phyloP scores from a whole-genome alignment of 2,888 invertebrate species.

The Adelphocoris suturalis region DNA sequence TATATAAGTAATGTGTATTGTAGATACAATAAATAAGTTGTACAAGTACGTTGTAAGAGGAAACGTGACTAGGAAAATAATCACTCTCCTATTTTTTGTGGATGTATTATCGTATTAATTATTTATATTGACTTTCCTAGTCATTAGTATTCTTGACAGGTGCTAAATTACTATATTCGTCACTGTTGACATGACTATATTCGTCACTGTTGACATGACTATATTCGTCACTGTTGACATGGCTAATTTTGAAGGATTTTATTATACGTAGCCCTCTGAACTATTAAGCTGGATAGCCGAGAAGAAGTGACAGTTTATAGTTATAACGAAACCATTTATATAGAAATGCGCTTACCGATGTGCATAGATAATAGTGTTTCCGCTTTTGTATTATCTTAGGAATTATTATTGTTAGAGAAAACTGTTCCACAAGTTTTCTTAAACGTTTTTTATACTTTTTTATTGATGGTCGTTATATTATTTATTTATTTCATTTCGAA shows the following conservation, averaged over 20 bases:
- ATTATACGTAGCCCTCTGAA: neutral
- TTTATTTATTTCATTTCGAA: neutral
- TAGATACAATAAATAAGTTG: too few relatives aligned
- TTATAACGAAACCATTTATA: neutral
- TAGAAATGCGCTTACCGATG: neutral
- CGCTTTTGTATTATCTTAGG: conserved; percentile 12
- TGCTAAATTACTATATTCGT: too few relatives aligned
- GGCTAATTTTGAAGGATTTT: neutral
- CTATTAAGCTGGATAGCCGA: neutral
- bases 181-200: too few relatives aligned
- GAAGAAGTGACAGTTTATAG: neutral
- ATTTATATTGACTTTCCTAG: too few relatives aligned
- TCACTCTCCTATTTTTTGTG: too few relatives aligned
- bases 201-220: too few relatives aligned
- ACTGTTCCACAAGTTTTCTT: neutral
- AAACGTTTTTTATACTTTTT: conserved; percentile 24
- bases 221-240: too few relatives aligned
- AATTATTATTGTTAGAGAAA: neutral
- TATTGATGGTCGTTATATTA: neutral
- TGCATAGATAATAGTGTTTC: neutral
- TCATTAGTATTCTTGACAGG: too few relatives aligned
- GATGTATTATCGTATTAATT: too few relatives aligned
- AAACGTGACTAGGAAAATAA: too few relatives aligned
- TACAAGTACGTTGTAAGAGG: too few relatives aligned
- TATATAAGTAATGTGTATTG: too few relatives aligned